These are phyloP conservation scores for Cylloceria caligata DNA, from an alignment of 2,888 invertebrate species.

Conservation along the genomic window DNA sequence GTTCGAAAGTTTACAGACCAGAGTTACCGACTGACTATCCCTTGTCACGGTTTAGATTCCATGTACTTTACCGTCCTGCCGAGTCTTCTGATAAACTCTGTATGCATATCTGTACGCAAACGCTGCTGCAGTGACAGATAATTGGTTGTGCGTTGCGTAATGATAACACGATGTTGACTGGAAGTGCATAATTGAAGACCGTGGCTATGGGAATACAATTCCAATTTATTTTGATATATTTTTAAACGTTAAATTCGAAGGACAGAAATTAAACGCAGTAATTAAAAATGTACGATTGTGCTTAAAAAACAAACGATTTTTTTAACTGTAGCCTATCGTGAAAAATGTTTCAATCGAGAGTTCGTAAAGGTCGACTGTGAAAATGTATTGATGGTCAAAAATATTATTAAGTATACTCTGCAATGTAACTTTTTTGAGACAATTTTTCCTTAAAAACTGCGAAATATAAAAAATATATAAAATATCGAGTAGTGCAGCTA, in stretches of 20 bases:
- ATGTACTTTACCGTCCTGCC: not conserved
- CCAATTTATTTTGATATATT: not conserved
- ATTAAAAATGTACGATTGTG: too few species aligned
- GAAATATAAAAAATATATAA: too few species aligned
- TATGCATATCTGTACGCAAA: constrained; percentile 4
- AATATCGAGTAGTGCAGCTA: too few species aligned
- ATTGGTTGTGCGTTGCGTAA: constrained; percentile 25
- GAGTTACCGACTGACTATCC: not conserved
- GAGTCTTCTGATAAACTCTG: not conserved
- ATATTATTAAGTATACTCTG: too few species aligned
- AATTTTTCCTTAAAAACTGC: too few species aligned
- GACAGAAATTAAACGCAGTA: not conserved
- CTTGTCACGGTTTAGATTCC: too few species aligned
- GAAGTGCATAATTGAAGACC: constrained; percentile 3
- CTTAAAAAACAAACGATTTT: too few species aligned
- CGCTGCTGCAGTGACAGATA: constrained; percentile 15
- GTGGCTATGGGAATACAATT: not conserved
- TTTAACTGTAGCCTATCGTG: too few species aligned
- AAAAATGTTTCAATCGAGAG: too few species aligned
- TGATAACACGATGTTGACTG: constrained; percentile 35
- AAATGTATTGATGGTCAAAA: too few species aligned
- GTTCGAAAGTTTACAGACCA: constrained; percentile 43
- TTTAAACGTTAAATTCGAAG: not conserved
- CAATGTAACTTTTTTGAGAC: too few species aligned
- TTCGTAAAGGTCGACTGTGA: too few species aligned